These are phyloP conservation scores for Pampus argenteus DNA, from an alignment of 2,797 vertebrate genomes.

Conservation along the genomic window DNA sequence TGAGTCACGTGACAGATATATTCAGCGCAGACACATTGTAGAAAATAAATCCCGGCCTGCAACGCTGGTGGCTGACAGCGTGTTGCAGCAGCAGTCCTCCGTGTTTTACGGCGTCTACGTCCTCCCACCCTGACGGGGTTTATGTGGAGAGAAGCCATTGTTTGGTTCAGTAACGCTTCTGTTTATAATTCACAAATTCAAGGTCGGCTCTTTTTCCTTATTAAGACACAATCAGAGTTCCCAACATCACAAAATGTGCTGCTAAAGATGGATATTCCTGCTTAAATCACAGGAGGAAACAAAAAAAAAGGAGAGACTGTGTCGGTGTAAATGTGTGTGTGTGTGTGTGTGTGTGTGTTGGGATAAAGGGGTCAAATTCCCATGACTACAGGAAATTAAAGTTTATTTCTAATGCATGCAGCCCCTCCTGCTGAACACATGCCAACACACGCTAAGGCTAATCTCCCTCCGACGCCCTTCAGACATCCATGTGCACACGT, in stretches of 20 bases:
- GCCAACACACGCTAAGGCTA: slow-evolving; percentile 49
- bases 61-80: too few species aligned
- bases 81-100: not conserved
- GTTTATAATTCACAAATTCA: slow-evolving; percentile 49
- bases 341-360: slow-evolving; percentile 1
- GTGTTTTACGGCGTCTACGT: slow-evolving; percentile 34
- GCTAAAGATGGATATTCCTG: not conserved
- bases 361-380: slow-evolving; percentile 82
- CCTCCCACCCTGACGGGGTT: slow-evolving; percentile 1
- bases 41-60: not conserved
- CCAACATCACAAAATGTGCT: not conserved
- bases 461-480: slow-evolving; percentile 32
- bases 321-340: slow-evolving; percentile 1
- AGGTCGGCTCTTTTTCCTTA: slow-evolving; percentile 23
- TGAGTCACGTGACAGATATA: not conserved
- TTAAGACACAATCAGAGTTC: slow-evolving; percentile 31
- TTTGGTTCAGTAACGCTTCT: slow-evolving; percentile 48
- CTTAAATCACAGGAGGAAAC: not conserved
- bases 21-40: not conserved
- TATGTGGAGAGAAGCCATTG: slow-evolving; percentile 23
- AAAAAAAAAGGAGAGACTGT: not conserved
- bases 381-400: slow-evolving; percentile 86
- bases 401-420: slow-evolving; percentile 80
- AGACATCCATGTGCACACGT: not conserved
- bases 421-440: slow-evolving; percentile 61